Percentiles rank a stretch among this genome's conserved stretches.
Conservation (phyloP, 2,797 vertebrate genomes). For the Anguilla megastoma region DNA sequence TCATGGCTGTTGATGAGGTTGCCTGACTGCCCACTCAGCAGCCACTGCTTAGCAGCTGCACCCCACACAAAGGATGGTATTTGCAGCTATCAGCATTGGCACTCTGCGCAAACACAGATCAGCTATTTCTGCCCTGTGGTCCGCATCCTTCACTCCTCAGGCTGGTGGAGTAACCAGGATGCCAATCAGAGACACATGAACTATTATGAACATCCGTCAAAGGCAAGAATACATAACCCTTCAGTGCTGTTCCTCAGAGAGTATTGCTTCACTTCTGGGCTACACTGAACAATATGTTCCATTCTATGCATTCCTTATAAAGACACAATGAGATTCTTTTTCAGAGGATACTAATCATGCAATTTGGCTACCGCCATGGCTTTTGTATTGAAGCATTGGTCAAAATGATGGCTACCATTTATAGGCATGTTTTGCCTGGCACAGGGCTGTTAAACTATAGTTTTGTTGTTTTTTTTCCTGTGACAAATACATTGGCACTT, state of each 20-base stretch:
- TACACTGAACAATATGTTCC: background rate
- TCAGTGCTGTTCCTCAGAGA: background rate
- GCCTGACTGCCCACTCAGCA: constrained; percentile 4
- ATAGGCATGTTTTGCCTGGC: background rate
- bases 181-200: background rate
- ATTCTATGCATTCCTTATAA: background rate
- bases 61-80: constrained; percentile 5
- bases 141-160: background rate
- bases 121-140: background rate
- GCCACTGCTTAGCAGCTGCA: background rate
- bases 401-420: background rate
- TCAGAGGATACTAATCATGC: background rate
- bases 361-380: background rate
- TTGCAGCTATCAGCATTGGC: constrained; percentile 15
- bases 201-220: background rate
- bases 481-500: background rate
- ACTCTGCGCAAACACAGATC: background rate
- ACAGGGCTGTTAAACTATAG: background rate
- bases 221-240: background rate
- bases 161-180: background rate
- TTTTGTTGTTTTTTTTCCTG: constrained; percentile 26
- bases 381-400: background rate
- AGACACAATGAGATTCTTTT: background rate
- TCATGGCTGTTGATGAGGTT: background rate
- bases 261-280: background rate